Conservation (phyloP, 2,888 invertebrate genomes). For the Vannuccia rotundouncinata region DNA sequence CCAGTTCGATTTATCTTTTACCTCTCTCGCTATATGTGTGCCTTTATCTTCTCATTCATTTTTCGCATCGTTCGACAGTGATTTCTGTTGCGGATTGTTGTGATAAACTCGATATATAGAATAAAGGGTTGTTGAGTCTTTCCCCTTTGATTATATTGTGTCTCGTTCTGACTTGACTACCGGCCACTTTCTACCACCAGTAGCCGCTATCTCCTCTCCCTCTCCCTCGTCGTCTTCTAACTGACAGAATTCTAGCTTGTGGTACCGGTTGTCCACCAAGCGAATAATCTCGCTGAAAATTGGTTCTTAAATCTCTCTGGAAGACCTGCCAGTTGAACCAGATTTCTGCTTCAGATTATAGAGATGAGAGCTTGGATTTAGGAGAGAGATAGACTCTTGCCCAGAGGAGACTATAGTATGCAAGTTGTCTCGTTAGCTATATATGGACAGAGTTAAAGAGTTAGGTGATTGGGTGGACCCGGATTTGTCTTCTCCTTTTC, state of each 20-base stretch:
- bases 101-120: neutral
- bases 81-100: neutral
- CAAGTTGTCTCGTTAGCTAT: neutral
- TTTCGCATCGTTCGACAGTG: neutral
- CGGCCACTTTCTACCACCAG: too few relatives aligned
- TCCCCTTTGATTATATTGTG: neutral
- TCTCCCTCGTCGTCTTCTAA: too few relatives aligned
- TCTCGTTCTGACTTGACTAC: neutral
- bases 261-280: neutral
- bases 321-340: neutral
- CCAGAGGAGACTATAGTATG: neutral
- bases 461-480: neutral
- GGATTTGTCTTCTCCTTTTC: too few relatives aligned
- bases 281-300: neutral
- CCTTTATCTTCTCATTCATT: neutral
- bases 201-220: too few relatives aligned
- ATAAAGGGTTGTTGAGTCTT: neutral
- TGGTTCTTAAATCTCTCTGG: neutral
- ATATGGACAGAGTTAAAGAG: neutral
- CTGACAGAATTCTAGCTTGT: too few relatives aligned
- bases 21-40: neutral
- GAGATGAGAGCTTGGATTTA: neutral
- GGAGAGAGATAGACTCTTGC: too few relatives aligned
- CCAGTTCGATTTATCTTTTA: neutral
- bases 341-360: neutral